Base-by-base conservation (phyloP, 1,140 invertebrate genomes). In the Matsumurasca onukii region DNA sequence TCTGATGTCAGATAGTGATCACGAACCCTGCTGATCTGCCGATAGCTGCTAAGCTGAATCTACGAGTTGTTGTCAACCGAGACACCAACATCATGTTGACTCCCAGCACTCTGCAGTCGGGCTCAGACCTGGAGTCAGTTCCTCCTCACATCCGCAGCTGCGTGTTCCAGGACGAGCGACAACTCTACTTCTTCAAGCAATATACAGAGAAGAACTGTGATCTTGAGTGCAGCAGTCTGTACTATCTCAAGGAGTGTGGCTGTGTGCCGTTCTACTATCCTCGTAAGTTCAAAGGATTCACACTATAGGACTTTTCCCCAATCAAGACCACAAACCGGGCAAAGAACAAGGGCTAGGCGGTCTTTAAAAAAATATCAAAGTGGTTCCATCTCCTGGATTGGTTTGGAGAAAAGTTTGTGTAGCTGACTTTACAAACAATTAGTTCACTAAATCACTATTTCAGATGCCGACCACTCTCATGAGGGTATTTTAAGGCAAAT, bases 161-260 rank as follows among this genome's bases (percentile, higher is more conserved):
- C 55, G 25, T 22, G 24, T 59, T 59, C n/a, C 13, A 13, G 9
- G 24, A 59, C n/a, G 55, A 59, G 25, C 2, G 25, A 5, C 55
- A 25, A 3, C 55, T 59, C 3, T 2, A 59, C 2, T 59, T 3
- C 25, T 59, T 59, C 25, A 25, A 25, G 24, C 3, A 5, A 2
- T 59, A 59, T n/a, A 59, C 55, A 5, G 15, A 59, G 15, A 5
- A 59, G 3, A 59, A 59, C 55, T 59, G 55, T 59, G 25, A 27
- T 27, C 25, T 59, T 9, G 55, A 59, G 25, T 59, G 55, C n/a
- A 29, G 3, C 2, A 59, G 22, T 29, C 25, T 27, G 2, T 9
- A 27, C 25, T 22, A 5, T 27, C 15, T 27, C 55, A 29, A 51
- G 5, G 49, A 51, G 5, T 59, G 55, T 29, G 25, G 25, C 25